phyloP scores from a whole-genome alignment of 2,113 vertebrate species.

The Xiphias gladius region DNA sequence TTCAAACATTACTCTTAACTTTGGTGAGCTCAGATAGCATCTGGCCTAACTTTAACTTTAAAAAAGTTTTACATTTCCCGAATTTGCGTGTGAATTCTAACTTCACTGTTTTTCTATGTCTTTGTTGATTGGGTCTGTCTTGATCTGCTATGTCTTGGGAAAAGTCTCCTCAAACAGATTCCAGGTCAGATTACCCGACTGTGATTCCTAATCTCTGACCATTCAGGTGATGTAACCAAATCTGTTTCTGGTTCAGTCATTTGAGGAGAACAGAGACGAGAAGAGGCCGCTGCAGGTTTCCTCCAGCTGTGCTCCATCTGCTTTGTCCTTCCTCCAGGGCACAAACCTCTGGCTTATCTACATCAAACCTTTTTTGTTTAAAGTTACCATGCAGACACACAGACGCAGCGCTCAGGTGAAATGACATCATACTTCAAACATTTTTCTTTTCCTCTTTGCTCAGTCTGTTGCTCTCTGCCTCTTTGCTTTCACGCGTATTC shows the following conservation, averaged over 20 bases:
- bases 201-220: constrained; percentile 30
- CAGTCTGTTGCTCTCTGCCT: not conserved
- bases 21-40: constrained; percentile 22
- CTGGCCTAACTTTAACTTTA: constrained; percentile 1
- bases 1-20: not conserved
- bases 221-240: constrained; percentile 60
- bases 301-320: constrained; percentile 34
- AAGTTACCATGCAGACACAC: not conserved
- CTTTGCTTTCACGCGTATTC: not conserved
- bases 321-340: constrained; percentile 50
- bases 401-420: not conserved
- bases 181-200: constrained; percentile 45
- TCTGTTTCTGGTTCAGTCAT: constrained; percentile 63
- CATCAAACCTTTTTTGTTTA: constrained; percentile 12
- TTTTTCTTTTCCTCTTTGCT: constrained; percentile 6
- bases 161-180: constrained; percentile 36
- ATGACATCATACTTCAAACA: constrained; percentile 53
- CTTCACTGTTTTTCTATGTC: constrained; percentile 2
- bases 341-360: constrained; percentile 48
- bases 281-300: constrained; percentile 47
- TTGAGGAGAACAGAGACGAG: constrained; percentile 18
- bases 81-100: constrained; percentile 9
- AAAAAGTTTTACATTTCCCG: not conserved
- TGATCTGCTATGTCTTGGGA: not conserved
- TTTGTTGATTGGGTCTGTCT: not conserved